Percentiles rank a stretch among this genome's conserved stretches.
These are phyloP conservation scores for Collichthys lucidus DNA, from an alignment of 2,113 vertebrate genomes.

Conservation along the genomic window DNA sequence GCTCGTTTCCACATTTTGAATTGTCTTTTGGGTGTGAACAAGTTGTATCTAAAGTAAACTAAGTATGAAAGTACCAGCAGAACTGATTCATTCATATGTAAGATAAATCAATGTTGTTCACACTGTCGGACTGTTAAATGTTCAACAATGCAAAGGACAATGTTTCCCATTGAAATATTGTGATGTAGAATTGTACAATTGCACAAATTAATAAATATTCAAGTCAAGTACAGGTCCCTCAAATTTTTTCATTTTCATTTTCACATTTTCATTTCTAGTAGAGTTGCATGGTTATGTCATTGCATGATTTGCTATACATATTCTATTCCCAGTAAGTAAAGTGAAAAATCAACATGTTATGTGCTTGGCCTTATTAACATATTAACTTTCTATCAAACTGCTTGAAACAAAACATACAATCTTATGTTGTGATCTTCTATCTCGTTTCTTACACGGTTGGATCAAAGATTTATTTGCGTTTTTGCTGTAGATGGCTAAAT, in stretches of 20 bases:
- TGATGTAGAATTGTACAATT: neutral
- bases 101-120: too few relatives aligned
- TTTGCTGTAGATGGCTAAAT: neutral
- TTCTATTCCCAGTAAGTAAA: neutral
- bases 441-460: neutral
- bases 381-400: neutral
- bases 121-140: too few relatives aligned
- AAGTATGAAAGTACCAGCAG: too few relatives aligned
- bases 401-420: neutral
- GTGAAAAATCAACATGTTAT: neutral
- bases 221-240: neutral
- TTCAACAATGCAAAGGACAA: too few relatives aligned
- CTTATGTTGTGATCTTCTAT: neutral
- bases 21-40: too few relatives aligned
- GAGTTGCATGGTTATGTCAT: too few relatives aligned
- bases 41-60: too few relatives aligned
- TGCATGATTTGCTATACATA: neutral
- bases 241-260: neutral
- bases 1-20: neutral
- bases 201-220: neutral
- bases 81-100: too few relatives aligned
- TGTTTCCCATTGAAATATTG: neutral
- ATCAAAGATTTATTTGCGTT: neutral
- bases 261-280: too few relatives aligned
- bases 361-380: neutral